These are phyloP conservation scores for Smithornis capensis DNA, from an alignment of 2,113 vertebrate species.

Conservation along the genomic window DNA sequence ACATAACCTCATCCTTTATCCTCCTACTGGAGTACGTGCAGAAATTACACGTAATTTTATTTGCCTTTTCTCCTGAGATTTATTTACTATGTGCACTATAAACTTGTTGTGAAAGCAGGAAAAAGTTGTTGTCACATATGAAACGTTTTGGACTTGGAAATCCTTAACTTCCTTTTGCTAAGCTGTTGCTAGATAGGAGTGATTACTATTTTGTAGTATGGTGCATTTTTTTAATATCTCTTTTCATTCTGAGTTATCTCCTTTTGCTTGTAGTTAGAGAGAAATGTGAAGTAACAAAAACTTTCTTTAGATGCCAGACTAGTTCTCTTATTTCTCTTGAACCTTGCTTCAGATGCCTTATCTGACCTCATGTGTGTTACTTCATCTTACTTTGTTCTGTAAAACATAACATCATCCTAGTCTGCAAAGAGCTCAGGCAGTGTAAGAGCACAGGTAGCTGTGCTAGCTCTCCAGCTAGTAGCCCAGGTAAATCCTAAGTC, in stretches of 20 bases:
- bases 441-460: background rate
- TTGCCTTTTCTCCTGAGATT: background rate
- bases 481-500: background rate
- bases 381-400: background rate
- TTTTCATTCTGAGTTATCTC: background rate
- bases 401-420: background rate
- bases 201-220: background rate
- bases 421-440: background rate
- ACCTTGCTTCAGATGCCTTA: background rate
- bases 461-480: background rate
- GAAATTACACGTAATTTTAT: background rate
- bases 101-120: background rate
- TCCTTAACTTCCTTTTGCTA: background rate
- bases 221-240: background rate
- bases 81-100: background rate
- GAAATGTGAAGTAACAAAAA: background rate
- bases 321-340: background rate
- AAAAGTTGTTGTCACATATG: background rate
- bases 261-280: background rate
- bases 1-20: background rate
- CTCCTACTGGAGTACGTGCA: background rate
- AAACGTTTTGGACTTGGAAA: background rate
- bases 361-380: background rate
- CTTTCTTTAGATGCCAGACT: background rate
- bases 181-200: background rate